Evolutionary conservation across 2,797 vertebrate genomes (phyloP).

Genomic region (Smutsia gigantea): DNA sequence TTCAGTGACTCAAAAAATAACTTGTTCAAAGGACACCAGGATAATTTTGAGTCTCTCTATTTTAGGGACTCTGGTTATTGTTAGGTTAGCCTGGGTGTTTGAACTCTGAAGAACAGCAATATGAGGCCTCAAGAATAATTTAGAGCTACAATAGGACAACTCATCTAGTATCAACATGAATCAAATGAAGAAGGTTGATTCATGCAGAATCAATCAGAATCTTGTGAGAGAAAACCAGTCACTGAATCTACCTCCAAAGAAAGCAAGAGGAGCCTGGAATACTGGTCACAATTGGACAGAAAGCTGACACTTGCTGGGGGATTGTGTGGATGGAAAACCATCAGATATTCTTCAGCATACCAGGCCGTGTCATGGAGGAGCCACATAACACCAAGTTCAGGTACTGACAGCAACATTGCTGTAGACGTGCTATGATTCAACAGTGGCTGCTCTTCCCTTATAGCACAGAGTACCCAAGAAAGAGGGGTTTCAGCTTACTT

Average conservation of each 20-base stretch:
- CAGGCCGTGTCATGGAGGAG: not conserved
- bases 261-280: not conserved
- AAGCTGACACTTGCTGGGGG: not conserved
- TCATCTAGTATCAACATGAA: not conserved
- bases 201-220: not conserved
- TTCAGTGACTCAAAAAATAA: constrained; percentile 20
- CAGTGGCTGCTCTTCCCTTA: not conserved
- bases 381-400: not conserved
- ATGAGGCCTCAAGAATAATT: not conserved
- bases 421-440: not conserved
- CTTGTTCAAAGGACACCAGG: not conserved
- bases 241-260: not conserved
- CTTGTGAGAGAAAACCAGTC: not conserved
- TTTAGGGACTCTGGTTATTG: not conserved
- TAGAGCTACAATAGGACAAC: not conserved
- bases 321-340: not conserved
- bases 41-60: not conserved
- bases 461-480: not conserved
- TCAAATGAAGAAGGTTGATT: not conserved
- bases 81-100: not conserved
- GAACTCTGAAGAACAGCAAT: not conserved
- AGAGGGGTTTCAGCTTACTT: constrained; percentile 35
- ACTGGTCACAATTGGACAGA: not conserved
- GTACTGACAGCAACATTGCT: not conserved
- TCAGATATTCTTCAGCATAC: not conserved